Conservation (phyloP, 2,113 vertebrate genomes). For the Vicugna pacos region DNA sequence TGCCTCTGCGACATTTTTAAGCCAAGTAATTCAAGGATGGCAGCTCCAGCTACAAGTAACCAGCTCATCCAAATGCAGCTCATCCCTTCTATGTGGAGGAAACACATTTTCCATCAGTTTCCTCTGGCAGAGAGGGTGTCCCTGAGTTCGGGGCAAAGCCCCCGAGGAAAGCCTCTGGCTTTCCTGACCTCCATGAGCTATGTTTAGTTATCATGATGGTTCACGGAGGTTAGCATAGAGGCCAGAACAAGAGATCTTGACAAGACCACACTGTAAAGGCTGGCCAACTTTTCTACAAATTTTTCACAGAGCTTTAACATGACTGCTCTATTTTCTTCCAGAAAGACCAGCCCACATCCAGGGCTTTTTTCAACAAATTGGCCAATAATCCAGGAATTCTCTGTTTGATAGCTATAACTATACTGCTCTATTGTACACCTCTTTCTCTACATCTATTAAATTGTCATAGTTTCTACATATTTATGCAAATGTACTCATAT, state of each 20-base stretch:
- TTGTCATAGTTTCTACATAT: not conserved
- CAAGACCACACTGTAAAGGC: not conserved
- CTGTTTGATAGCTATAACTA: not conserved
- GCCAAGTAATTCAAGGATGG: not conserved
- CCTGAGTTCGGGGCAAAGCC: not conserved
- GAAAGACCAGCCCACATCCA: not conserved
- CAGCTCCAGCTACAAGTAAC: not conserved
- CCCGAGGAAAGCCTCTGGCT: not conserved
- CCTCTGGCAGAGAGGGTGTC: not conserved
- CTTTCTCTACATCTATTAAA: not conserved
- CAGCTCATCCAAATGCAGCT: not conserved
- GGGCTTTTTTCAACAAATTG: not conserved
- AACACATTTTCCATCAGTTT: not conserved
- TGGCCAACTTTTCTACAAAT: not conserved
- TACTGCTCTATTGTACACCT: not conserved
- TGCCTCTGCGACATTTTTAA: not conserved
- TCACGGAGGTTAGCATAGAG: not conserved
- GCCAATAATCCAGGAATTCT: not conserved
- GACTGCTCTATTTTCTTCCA: not conserved
- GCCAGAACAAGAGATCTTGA: not conserved
- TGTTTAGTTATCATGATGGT: not conserved
- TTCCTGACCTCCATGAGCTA: not conserved
- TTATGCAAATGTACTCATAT: not conserved
- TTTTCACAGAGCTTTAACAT: not conserved
- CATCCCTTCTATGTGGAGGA: not conserved